Base-by-base conservation (phyloP, 2,888 invertebrate genomes). In the Noctuana brunneofusca region DNA sequence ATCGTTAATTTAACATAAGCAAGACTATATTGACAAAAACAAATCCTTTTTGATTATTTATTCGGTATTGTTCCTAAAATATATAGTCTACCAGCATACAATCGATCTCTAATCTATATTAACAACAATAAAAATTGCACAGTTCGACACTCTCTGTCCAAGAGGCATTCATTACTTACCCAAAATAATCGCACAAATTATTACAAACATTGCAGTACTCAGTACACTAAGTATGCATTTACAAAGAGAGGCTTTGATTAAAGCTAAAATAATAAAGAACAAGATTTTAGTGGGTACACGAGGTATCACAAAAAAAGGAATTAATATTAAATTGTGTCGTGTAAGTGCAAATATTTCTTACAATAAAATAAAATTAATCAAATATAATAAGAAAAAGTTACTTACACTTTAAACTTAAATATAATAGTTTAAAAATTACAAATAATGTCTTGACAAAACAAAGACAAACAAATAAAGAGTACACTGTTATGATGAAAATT, bases 71-170 rank as follows among this genome's bases (percentile, higher is more conserved):
- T 48, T 49, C 54, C 48, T 27, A 49, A 60, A 49, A 55, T 54
- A 38, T 62, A 50, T 58, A 53, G 53, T 12, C 41, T 14, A 57
- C 3, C 12, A 32, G 24, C 9, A 8, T n/a, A 38, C 18, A 50
- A 9, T 48, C 57, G 55, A 63, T 58, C 43, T 59, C 60, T 58
- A 58, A 52, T 54, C 65, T 68, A 68, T 72, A 73, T 38, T 57
- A 79, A 74, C 70, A 78, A 77, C 71, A 75, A 74, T 71, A 73
- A 77, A 74, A 79, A 77, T 78, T 79, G 75, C 75, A 80, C 73
- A 75, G 65, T 66, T 71, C 72, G 75, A 70, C 75, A 72, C 71
- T 68, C 62, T 72, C 75, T 73, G 38, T 41, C 41, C 62, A 62
- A 55, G 43, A 55, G 49, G 41, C 38, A 38, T 55, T 35, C 49